Evolutionary conservation across 2,797 vertebrate species (phyloP), one percentile per base, ranked within the genome.

Genomic region (Chelon auratus): DNA sequence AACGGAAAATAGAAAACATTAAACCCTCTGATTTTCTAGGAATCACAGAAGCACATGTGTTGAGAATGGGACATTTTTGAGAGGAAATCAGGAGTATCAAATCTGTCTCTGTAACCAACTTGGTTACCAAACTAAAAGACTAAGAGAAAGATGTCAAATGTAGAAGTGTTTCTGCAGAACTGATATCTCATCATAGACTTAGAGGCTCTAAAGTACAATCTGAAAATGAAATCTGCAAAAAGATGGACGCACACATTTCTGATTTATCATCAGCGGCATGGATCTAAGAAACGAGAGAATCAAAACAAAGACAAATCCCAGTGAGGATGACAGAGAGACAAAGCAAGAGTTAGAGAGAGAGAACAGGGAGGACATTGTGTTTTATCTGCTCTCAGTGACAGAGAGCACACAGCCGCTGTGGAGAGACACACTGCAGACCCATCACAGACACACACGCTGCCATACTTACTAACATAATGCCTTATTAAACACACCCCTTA

Each of bases 401-500:
- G 77, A 78, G 87, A 87, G 86, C 88, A 87, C 81, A 87, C 76
- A 3, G 85, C 58, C 56, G 73, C 76, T 78, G 75, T 73, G 72
- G 64, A 77, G 64, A 88, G 93, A 93, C 84, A 85, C 84, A 87
- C 82, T 84, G 83, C 91, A 93, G 90, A 88, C 64, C 75, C 67
- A 47, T 51, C 60, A 68, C 60, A 62, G 33, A 67, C 74, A 71
- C 68, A 54, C 74, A 79, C 68, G 72, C 51, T 14, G 15, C 58
- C 64, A 20, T 15, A 60, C 66, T 57, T 69, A 18, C 0, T 50
- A 7, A 36, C 40, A 18, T 3, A 15, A 15, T 0, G 1, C 12
- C 13, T 47, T 8, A 47, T 40, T 47, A 39, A 51, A 51, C 51
- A 58, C 45, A 37, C 2, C 2, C 12, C 12, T 22, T 37, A 53